A percentile compares a stretch with the other conserved stretches of the same genome.
phyloP scores from a whole-genome alignment of 53 echinoderm and acorn worm genomes.

The Pentamera pediparva region DNA sequence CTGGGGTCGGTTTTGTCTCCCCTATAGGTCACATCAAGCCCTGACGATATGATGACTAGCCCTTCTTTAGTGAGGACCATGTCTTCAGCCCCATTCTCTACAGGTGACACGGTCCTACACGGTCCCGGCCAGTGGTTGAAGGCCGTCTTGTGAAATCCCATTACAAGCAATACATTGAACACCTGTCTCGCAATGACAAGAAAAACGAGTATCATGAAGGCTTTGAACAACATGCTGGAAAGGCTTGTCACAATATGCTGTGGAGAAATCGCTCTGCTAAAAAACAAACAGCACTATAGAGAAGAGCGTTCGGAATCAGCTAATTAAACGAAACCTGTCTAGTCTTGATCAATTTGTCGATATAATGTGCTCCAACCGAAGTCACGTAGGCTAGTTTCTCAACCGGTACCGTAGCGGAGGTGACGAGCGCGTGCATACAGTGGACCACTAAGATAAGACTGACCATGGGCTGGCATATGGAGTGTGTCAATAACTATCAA shows the following conservation, averaged over 20 bases:
- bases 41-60: constrained; percentile 8
- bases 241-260: background rate
- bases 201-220: background rate
- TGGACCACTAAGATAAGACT: too few species aligned
- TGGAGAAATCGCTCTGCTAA: background rate
- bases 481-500: too few species aligned
- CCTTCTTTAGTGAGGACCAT: constrained; percentile 8
- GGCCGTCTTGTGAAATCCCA: constrained; percentile 27
- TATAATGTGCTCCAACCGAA: too few species aligned
- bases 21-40: background rate
- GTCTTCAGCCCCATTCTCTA: constrained; percentile 14
- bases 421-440: too few species aligned
- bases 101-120: constrained; percentile 13
- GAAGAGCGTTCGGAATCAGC: too few species aligned
- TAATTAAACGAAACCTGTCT: too few species aligned
- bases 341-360: too few species aligned
- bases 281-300: background rate
- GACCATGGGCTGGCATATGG: too few species aligned
- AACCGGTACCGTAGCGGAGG: too few species aligned
- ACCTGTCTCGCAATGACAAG: background rate
- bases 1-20: constrained; percentile 1
- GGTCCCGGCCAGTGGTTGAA: constrained; percentile 28
- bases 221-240: constrained; percentile 16
- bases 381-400: too few species aligned
- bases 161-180: background rate